These are phyloP conservation scores for Myripristis jacobus DNA, from an alignment of 2,797 vertebrate genomes.

Conservation along the genomic window DNA sequence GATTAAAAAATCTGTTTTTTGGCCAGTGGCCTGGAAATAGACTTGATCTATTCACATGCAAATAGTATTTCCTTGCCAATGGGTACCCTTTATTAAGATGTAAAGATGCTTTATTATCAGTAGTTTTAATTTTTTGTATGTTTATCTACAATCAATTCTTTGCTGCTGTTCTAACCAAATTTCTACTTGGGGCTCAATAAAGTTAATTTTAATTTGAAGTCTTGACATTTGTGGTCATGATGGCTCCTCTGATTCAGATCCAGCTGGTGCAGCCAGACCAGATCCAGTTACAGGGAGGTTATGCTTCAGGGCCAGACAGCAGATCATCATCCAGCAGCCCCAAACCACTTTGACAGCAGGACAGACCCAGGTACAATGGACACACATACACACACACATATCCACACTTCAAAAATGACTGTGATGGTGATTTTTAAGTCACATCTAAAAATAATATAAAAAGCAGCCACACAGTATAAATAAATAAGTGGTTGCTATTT, in stretches of 20 bases:
- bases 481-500: no score
- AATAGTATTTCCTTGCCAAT: no score
- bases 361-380: constrained; percentile 86
- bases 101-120: no score
- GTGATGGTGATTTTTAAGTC: no score
- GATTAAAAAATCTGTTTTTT: no score
- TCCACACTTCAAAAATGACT: neutral
- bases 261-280: constrained; percentile 91
- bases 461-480: no score
- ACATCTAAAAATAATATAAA: no score
- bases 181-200: neutral
- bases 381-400: neutral
- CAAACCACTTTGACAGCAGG: constrained; percentile 92
- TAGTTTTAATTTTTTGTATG: neutral
- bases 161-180: neutral
- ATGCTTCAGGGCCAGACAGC: constrained; percentile 91
- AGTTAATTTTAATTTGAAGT: neutral
- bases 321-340: constrained; percentile 94
- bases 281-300: constrained; percentile 92
- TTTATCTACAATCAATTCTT: neutral
- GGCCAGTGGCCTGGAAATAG: no score
- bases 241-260: constrained; percentile 77
- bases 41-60: no score
- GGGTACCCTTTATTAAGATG: no score
- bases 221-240: neutral